Base-by-base conservation (phyloP, 2,797 vertebrate genomes). In the Macropodus opercularis region DNA sequence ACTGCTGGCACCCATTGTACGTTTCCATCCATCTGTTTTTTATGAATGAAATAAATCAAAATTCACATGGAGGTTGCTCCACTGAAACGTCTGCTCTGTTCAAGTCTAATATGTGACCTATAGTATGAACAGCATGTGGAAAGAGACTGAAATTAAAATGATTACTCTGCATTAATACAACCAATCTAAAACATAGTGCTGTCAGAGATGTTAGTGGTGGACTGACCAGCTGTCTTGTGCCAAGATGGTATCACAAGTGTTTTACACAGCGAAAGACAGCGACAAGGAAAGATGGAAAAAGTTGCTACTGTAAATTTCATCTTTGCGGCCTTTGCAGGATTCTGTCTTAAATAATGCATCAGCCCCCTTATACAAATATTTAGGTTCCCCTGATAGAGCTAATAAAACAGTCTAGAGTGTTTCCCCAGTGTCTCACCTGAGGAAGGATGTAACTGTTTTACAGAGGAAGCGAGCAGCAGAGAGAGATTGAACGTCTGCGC, bases 401-500 rank as follows among this genome's bases (percentile, higher is more conserved):
- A 86, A 91, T 91, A 87, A 90, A 90, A 89, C 46, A 85, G 90
- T 91, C 92, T 91, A 80, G 70, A 91, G 72, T 63, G 63, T 79
- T 77, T 84, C 85, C 77, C 83, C 41, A 51, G 86, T 63, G 87
- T 87, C 81, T 88, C 80, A 79, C 83, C 87, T 85, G 80, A 90
- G 89, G 85, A 90, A 90, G 85, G 85, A 87, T 62, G 54, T 87
- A 83, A 86, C 34, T 84, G 84, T 80, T 63, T 58, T 19, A 42
- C 54, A 39, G 12, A 85, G 72, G 77, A 79, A 81, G 73, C 54
- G 3, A 47, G 31, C 54, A 66, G 71, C 48, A 42, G 75, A 79
- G 74, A 67, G 69, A 84, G 85, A 89, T 70, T 80, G 63, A 87
- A 80, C 75, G 79, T 83, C 88, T 34, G 43, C 36, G 77, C 64